Percentiles rank a stretch among this genome's conserved stretches.
Conservation (phyloP, 2,113 vertebrate species). For the Gopherus flavomarginatus region DNA sequence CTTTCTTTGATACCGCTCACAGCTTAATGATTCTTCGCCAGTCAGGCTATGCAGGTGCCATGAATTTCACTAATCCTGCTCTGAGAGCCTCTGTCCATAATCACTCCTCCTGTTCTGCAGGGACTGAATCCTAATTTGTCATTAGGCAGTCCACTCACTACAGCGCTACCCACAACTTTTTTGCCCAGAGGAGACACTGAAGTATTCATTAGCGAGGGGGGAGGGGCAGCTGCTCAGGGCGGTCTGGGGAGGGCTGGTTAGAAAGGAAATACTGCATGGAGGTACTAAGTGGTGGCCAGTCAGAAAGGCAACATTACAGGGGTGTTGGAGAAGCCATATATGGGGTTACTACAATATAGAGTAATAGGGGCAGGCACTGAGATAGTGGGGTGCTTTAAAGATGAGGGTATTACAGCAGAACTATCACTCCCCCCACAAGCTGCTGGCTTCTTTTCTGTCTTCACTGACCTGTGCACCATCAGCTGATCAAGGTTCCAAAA, state of each 20-base stretch:
- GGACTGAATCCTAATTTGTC: constrained; percentile 81
- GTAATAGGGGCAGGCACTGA: constrained; percentile 6
- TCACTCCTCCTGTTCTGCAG: constrained; percentile 75
- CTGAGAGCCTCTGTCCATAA: constrained; percentile 82
- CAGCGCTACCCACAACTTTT: constrained; percentile 66
- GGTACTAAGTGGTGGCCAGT: neutral
- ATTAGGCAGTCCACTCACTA: constrained; percentile 64
- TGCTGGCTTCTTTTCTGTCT: neutral
- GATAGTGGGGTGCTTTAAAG: neutral
- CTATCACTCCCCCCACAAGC: neutral
- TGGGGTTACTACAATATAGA: neutral
- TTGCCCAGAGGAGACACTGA: constrained; percentile 77
- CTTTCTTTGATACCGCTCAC: constrained; percentile 83
- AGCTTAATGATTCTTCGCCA: constrained; percentile 82
- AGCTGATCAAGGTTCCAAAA: neutral
- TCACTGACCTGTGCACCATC: neutral
- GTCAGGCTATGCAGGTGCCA: constrained; percentile 84
- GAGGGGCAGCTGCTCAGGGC: constrained; percentile 46
- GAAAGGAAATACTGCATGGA: constrained; percentile 73
- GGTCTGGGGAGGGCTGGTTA: constrained; percentile 71
- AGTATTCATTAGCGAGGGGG: constrained; percentile 75
- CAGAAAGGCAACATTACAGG: neutral
- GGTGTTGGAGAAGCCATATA: neutral
- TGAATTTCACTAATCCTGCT: constrained; percentile 76
- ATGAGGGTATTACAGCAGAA: neutral